Base-by-base conservation (phyloP, 2,888 invertebrate species). In the Drosophila ustulata region DNA sequence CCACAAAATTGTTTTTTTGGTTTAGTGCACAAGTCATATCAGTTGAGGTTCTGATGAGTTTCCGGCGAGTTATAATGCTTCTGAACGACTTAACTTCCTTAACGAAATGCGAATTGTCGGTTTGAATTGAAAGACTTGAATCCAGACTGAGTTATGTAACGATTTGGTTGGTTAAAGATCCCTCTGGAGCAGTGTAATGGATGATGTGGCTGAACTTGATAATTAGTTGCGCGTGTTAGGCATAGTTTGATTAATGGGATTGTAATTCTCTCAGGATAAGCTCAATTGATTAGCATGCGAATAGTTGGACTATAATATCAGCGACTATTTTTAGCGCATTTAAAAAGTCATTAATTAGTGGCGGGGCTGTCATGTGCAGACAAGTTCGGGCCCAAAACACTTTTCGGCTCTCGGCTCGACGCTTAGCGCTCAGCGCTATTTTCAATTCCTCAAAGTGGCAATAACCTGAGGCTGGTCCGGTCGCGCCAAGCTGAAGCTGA, bases 401-500 rank as follows among this genome's bases (percentile, higher is more conserved):
- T 47, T 47, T 45, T 71, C 45, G 50, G 23, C 43, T 30, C 30
- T 30, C 30, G 30, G 5, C 30, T 28, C 28, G 28, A 28, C 28
- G 5, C 6, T 57, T 28, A 18, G 41, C 59, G 41, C 26, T 50
- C 47, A 28, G 28, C 46, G 47, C 43, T 34, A n/a, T 51, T 71
- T 86, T 85, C 65, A 89, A 85, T 89, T 82, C 89, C 88, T 85
- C 86, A 85, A 85, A 85, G 83, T 89, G 88, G 78, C 85, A 85
- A 88, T 85, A 85, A 85, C 85, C 85, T 78, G 57, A 37, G 45
- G 61, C 72, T 51, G 66, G 56, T 57, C 75, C 52, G 68, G 70
- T 78, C 80, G 52, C 56, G 62, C 62, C 50, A 46, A 47, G 67
- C 69, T 84, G 85, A 46, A 47, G 67, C 69, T 84, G 85, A 79